Conservation (phyloP, 1,140 invertebrate genomes). For the Nephila pilipes region DNA sequence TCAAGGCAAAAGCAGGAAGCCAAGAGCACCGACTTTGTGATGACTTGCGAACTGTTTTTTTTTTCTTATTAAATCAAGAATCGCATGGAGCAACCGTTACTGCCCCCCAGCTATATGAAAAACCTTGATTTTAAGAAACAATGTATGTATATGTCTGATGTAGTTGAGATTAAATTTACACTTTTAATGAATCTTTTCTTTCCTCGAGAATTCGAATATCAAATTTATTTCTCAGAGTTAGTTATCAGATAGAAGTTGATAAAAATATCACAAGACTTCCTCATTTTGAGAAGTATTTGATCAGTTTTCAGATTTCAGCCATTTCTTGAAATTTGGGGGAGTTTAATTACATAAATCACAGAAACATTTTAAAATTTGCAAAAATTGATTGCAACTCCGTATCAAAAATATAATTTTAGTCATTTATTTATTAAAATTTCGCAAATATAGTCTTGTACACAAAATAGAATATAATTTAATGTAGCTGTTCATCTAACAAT, state of each 20-base stretch:
- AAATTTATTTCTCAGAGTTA: no score
- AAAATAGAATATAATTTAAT: no score
- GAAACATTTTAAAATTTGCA: background rate
- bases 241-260: no score
- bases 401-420: no score
- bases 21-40: background rate
- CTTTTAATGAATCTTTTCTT: background rate
- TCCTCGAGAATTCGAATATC: no score
- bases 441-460: no score
- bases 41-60: background rate
- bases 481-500: no score
- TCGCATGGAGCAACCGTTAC: background rate
- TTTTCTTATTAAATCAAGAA: background rate
- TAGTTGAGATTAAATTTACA: background rate
- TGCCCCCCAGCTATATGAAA: background rate
- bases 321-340: background rate
- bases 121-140: background rate
- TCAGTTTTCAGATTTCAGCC: no score
- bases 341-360: background rate
- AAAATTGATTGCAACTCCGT: no score
- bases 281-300: background rate
- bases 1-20: background rate
- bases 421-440: no score
- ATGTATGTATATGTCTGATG: background rate
- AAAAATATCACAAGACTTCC: background rate